A percentile compares a stretch with the other conserved stretches of the same genome.
phyloP scores from a whole-genome alignment of 92 coral and sea anemone species.

The Metridium senile region DNA sequence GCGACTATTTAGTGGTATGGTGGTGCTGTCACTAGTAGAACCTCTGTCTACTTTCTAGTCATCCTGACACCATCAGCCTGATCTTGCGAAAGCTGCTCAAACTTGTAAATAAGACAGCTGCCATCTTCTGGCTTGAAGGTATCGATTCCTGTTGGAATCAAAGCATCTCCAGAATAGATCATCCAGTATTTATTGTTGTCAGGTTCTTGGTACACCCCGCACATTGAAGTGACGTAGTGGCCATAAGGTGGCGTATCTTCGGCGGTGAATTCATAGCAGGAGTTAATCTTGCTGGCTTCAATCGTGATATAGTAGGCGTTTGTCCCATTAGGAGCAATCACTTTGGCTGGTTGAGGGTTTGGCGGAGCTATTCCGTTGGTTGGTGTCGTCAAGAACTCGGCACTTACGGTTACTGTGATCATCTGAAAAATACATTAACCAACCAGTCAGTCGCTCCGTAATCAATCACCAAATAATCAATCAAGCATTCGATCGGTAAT shows the following conservation, averaged over 20 bases:
- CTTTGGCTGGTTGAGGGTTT: conserved; percentile 26
- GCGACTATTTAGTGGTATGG: no score
- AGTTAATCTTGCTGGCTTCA: conserved; percentile 44
- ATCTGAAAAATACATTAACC: no score
- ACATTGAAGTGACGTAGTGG: conserved; percentile 49
- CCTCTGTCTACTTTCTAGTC: no score
- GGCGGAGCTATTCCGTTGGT: conserved; percentile 17
- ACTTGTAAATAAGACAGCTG: conserved; percentile 63
- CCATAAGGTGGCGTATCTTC: conserved; percentile 40
- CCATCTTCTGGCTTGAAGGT: conserved; percentile 66
- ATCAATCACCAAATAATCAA: no score
- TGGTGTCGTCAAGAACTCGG: conserved; percentile 37
- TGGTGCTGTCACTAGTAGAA: no score
- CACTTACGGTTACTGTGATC: conserved; percentile 61
- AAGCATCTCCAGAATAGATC: conserved; percentile 44
- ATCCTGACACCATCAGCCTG: not conserved
- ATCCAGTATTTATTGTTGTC: conserved; percentile 65
- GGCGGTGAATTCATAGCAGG: conserved; percentile 57
- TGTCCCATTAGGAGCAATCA: conserved; percentile 51
- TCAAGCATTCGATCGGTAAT: no score
- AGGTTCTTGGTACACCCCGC: conserved; percentile 37
- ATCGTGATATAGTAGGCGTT: conserved; percentile 55
- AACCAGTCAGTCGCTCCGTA: not conserved
- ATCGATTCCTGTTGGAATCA: conserved; percentile 68
- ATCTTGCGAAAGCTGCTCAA: conserved; percentile 28